A percentile compares a stretch with the other conserved stretches of the same genome.
These are phyloP conservation scores for Galbula dea DNA, from an alignment of 2,113 vertebrate genomes.

Conservation along the genomic window DNA sequence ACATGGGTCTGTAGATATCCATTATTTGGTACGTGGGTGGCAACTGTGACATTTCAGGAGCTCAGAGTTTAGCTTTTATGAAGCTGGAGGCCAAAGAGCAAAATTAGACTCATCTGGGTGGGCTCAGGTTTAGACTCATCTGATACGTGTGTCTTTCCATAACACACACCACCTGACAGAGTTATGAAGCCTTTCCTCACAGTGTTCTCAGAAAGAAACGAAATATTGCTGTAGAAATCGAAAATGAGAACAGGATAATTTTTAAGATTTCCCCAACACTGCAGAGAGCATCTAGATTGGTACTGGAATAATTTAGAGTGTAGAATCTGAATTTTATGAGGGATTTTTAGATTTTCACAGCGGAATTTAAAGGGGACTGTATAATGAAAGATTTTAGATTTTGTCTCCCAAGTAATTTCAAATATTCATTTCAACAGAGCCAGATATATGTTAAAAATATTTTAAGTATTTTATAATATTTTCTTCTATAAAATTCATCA, in stretches of 20 bases:
- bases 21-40: neutral
- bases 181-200: neutral
- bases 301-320: neutral
- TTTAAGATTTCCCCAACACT: neutral
- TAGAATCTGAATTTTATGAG: neutral
- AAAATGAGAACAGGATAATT: constrained; percentile 4
- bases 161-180: neutral
- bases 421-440: neutral
- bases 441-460: too few species aligned
- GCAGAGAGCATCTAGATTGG: neutral
- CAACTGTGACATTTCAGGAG: constrained; percentile 24
- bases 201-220: neutral
- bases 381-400: neutral
- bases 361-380: neutral
- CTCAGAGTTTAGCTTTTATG: neutral
- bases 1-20: neutral
- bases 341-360: neutral
- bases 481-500: neutral
- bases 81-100: constrained; percentile 15
- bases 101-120: neutral
- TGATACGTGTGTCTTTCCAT: neutral
- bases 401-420: neutral
- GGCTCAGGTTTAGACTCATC: neutral
- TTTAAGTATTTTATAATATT: neutral
- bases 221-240: neutral